These are phyloP conservation scores for Globia sparganii DNA, from an alignment of 2,888 invertebrate species.

Conservation along the genomic window DNA sequence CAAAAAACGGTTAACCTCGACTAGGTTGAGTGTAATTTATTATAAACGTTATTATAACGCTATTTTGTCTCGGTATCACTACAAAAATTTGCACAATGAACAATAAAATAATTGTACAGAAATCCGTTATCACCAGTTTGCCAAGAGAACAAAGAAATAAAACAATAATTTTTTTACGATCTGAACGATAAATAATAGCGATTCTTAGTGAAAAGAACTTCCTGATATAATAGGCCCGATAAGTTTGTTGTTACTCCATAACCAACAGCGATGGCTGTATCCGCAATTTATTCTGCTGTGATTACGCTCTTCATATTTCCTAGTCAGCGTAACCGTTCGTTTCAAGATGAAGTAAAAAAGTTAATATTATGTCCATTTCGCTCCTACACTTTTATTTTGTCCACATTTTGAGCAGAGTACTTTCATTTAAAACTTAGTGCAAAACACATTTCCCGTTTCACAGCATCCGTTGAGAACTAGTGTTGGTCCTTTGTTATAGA, in stretches of 20 bases:
- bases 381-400: conserved; percentile 14
- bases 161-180: conserved; percentile 7
- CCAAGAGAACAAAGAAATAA: conserved; percentile 21
- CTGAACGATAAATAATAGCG: conserved; percentile 11
- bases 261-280: background rate
- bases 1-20: too few species aligned
- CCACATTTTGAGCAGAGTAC: background rate
- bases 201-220: conserved; percentile 6
- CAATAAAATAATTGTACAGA: conserved; percentile 38
- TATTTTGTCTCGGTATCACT: background rate
- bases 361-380: conserved; percentile 10
- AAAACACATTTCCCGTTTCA: conserved; percentile 25
- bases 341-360: conserved; percentile 6
- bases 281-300: conserved; percentile 7
- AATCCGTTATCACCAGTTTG: conserved; percentile 13
- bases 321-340: background rate
- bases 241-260: conserved; percentile 21
- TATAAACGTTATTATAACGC: background rate
- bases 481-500: background rate
- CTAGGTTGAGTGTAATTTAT: background rate
- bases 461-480: background rate
- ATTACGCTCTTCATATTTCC: conserved; percentile 20
- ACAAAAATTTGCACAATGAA: background rate
- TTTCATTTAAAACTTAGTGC: conserved; percentile 15
- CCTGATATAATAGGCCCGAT: background rate